phyloP scores from a whole-genome alignment of 1,140 invertebrate species.

The Achroia grisella region DNA sequence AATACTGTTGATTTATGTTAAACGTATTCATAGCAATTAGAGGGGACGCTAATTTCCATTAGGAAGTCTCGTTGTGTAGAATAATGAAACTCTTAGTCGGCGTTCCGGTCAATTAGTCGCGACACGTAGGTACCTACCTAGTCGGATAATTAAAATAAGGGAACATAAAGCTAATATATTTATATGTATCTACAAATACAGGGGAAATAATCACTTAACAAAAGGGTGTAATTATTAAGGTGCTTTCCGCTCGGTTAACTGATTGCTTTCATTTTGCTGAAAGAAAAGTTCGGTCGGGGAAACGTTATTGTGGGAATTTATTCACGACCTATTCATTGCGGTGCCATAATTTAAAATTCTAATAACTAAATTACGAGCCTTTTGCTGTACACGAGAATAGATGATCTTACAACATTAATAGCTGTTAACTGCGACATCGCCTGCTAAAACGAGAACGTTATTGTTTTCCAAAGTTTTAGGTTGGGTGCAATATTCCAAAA shows the following conservation, averaged over 20 bases:
- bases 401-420: too few species aligned
- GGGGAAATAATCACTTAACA: constrained; percentile 15
- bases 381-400: too few species aligned
- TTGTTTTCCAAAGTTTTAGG: too few species aligned
- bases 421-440: too few species aligned
- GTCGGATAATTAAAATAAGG: constrained; percentile 12
- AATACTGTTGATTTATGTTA: constrained; percentile 39
- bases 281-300: not conserved
- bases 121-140: constrained; percentile 9
- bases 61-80: constrained; percentile 30
- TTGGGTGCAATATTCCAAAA: too few species aligned
- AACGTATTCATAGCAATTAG: constrained; percentile 46
- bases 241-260: constrained; percentile 1
- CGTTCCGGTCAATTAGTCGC: constrained; percentile 19
- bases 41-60: constrained; percentile 39
- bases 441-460: too few species aligned
- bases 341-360: too few species aligned
- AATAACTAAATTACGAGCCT: too few species aligned
- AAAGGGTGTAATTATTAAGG: constrained; percentile 6
- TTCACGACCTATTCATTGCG: not conserved
- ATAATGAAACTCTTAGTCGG: constrained; percentile 25
- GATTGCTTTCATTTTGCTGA: constrained; percentile 4
- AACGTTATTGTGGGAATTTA: constrained; percentile 1
- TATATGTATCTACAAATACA: constrained; percentile 5
- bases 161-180: constrained; percentile 9